Conservation (phyloP, 2,113 vertebrate species). For the Salvator merianae region DNA sequence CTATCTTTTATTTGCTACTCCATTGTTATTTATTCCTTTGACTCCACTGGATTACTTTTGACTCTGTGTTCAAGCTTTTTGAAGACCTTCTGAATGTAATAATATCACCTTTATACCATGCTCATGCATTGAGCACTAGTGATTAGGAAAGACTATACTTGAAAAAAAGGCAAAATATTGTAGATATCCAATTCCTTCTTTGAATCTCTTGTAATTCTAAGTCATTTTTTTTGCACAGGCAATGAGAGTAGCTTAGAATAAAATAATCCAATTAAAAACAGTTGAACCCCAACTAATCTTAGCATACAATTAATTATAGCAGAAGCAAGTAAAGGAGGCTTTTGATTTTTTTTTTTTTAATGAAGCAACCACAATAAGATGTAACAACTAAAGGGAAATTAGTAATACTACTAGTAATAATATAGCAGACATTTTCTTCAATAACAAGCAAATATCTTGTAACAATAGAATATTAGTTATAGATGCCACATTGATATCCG, state of each 20-base stretch:
- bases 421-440: too few relatives aligned
- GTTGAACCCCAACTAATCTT: background rate
- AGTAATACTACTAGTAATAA: background rate
- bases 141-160: background rate
- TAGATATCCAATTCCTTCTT: background rate
- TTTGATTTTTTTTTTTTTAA: background rate
- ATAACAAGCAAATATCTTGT: too few relatives aligned
- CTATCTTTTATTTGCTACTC: too few relatives aligned
- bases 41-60: too few relatives aligned
- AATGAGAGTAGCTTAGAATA: background rate
- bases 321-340: background rate
- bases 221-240: background rate
- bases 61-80: too few relatives aligned
- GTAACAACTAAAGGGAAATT: background rate
- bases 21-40: too few relatives aligned
- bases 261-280: background rate
- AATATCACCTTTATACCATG: background rate
- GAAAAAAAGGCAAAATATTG: background rate
- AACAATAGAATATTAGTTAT: background rate
- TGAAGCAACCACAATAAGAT: background rate
- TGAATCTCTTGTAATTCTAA: constrained; percentile 11
- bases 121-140: background rate
- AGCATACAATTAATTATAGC: background rate
- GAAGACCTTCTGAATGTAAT: background rate
- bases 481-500: background rate